Percentiles rank a stretch among this genome's conserved stretches.
Conservation (phyloP, 2,113 vertebrate genomes). For the Indicator indicator region DNA sequence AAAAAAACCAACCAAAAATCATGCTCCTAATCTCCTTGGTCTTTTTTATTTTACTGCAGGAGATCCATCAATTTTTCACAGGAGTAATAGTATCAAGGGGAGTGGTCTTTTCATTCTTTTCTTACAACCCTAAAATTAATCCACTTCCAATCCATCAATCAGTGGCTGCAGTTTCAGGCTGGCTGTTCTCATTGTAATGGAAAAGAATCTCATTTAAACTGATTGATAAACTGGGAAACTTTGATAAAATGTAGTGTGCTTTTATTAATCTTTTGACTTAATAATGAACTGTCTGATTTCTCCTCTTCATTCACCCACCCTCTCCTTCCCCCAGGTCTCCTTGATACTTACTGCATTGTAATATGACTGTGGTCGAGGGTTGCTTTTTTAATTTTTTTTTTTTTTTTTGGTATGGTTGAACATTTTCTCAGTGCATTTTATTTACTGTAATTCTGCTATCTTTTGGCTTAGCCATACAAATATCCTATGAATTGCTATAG, state of each 20-base stretch:
- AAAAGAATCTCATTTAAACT: conserved; percentile 65
- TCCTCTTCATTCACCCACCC: background rate
- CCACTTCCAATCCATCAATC: conserved; percentile 45
- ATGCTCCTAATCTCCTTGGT: background rate
- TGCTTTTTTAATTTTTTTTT: background rate
- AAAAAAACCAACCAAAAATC: conserved; percentile 16
- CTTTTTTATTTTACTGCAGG: conserved; percentile 8
- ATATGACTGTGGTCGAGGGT: background rate
- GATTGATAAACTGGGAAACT: conserved; percentile 67
- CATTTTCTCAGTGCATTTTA: background rate
- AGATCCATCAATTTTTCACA: conserved; percentile 4
- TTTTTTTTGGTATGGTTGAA: background rate
- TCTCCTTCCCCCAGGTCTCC: background rate
- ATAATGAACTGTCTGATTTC: conserved; percentile 57
- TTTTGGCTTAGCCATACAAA: background rate
- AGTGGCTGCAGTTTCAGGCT: conserved; percentile 21
- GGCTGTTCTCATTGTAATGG: conserved; percentile 27
- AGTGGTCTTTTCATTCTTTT: conserved; percentile 50
- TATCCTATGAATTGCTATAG: background rate
- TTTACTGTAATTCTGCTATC: background rate
- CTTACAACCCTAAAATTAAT: conserved; percentile 57
- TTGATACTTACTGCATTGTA: background rate
- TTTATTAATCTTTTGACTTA: conserved; percentile 69
- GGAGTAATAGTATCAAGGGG: conserved; percentile 22
- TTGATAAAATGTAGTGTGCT: conserved; percentile 60